phyloP scores from a whole-genome alignment of 1,140 invertebrate species.

The Drosophila yakuba region DNA sequence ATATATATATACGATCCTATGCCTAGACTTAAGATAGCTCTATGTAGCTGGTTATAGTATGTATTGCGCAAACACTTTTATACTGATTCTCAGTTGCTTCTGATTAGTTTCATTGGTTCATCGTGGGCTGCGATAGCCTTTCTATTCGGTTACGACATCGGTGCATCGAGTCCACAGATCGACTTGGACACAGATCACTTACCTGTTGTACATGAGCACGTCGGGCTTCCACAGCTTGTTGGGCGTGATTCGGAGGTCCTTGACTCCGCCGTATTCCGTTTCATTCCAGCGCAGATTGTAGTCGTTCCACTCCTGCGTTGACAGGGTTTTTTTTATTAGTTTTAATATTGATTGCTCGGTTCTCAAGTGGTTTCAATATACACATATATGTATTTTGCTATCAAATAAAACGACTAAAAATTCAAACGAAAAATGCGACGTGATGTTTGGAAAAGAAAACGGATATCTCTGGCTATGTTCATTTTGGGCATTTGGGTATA shows the following conservation, averaged over 20 bases:
- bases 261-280: conserved; percentile 96
- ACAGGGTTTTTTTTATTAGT: conserved; percentile 23
- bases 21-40: conserved; percentile 28
- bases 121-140: conserved; percentile 40
- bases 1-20: conserved; percentile 18
- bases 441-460: conserved; percentile 57
- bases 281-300: conserved; percentile 98
- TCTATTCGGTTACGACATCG: conserved; percentile 37
- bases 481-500: not conserved
- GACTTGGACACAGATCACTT: conserved; percentile 81
- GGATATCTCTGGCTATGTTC: conserved; percentile 14
- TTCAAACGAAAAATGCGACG: conserved; percentile 67
- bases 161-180: conserved; percentile 23
- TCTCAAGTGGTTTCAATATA: not conserved
- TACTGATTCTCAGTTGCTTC: conserved; percentile 24
- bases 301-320: conserved; percentile 97
- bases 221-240: conserved; percentile 99
- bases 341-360: conserved; percentile 16
- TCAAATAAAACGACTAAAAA: conserved; percentile 40
- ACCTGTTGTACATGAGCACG: conserved; percentile 99
- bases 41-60: conserved; percentile 16
- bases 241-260: conserved; percentile 96
- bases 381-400: conserved; percentile 14
- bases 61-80: conserved; percentile 58
- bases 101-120: conserved; percentile 46